Evolutionary conservation across 2,113 vertebrate genomes (phyloP).

Genomic region (Vidua macroura): DNA sequence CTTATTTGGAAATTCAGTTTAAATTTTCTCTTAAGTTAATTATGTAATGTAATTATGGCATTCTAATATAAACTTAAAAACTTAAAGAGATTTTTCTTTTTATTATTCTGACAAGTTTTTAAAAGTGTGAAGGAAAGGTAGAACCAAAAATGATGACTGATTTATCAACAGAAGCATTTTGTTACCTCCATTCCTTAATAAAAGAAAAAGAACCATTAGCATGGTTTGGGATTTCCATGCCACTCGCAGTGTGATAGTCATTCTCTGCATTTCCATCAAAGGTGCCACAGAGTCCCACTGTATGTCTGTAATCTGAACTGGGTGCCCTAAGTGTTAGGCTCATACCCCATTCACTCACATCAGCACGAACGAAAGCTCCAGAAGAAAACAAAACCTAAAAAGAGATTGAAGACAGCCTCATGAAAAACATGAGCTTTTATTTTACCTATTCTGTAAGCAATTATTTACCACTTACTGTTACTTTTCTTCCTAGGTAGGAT

Average conservation of each 20-base stretch:
- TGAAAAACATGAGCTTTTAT: background rate
- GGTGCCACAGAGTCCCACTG: slow-evolving; percentile 86
- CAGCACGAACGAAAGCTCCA: slow-evolving; percentile 86
- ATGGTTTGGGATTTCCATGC: slow-evolving; percentile 52
- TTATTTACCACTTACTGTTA: slow-evolving; percentile 80
- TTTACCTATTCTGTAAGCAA: background rate
- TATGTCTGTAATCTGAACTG: slow-evolving; percentile 79
- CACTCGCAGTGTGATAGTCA: slow-evolving; percentile 80
- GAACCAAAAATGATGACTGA: background rate
- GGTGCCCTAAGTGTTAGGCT: slow-evolving; percentile 86
- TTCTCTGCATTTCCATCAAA: slow-evolving; percentile 83
- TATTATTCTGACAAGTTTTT: background rate
- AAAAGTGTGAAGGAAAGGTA: background rate
- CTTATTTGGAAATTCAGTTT: background rate
- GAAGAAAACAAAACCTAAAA: slow-evolving; percentile 85
- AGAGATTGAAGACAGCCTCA: background rate
- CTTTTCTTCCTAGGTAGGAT: slow-evolving; percentile 89
- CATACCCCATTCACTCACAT: slow-evolving; percentile 89
- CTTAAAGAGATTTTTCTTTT: background rate
- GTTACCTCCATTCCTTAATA: slow-evolving; percentile 87
- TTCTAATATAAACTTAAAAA: background rate
- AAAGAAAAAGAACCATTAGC: slow-evolving; percentile 69
- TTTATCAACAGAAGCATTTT: background rate
- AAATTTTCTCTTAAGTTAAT: background rate
- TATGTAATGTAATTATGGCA: background rate